Conservation (phyloP, 2,888 invertebrate species). For the Phalera bucephala region DNA sequence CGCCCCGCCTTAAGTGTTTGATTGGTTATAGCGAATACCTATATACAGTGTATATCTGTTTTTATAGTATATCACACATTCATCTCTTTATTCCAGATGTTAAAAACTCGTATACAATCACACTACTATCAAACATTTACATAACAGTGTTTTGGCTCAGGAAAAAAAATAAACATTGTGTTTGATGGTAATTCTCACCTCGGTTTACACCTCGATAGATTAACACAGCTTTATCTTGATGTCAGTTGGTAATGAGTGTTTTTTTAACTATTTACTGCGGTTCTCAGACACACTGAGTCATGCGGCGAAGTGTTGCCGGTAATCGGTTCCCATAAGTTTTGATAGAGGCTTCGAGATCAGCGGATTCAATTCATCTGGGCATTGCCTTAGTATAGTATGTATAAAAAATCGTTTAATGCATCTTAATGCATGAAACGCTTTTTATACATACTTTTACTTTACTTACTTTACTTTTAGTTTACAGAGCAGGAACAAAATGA, state of each 20-base stretch:
- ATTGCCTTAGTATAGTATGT: too few species aligned
- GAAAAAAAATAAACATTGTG: slow-evolving; percentile 23
- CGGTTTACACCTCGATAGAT: slow-evolving; percentile 13
- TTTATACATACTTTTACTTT: too few species aligned
- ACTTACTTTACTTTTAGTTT: too few species aligned
- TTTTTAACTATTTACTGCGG: slow-evolving; percentile 27
- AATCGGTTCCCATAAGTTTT: slow-evolving; percentile 26
- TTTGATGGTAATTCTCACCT: slow-evolving; percentile 28
- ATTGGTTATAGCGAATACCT: background rate
- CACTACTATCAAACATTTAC: slow-evolving; percentile 14
- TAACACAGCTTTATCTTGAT: slow-evolving; percentile 24
- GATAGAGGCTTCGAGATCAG: slow-evolving; percentile 10
- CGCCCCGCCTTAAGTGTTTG: too few species aligned
- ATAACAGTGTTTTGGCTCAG: slow-evolving; percentile 14
- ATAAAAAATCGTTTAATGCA: too few species aligned
- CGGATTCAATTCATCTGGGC: too few species aligned
- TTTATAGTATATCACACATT: too few species aligned
- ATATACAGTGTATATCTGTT: slow-evolving; percentile 7
- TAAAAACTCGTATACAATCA: too few species aligned
- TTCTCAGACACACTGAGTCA: slow-evolving; percentile 40
- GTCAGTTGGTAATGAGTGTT: slow-evolving; percentile 21
- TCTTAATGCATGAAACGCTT: too few species aligned
- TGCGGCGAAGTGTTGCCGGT: slow-evolving; percentile 22
- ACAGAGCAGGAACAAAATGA: too few species aligned
- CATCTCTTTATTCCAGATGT: too few species aligned